phyloP scores from a whole-genome alignment of 2,113 vertebrate genomes.

The Catagonus wagneri region DNA sequence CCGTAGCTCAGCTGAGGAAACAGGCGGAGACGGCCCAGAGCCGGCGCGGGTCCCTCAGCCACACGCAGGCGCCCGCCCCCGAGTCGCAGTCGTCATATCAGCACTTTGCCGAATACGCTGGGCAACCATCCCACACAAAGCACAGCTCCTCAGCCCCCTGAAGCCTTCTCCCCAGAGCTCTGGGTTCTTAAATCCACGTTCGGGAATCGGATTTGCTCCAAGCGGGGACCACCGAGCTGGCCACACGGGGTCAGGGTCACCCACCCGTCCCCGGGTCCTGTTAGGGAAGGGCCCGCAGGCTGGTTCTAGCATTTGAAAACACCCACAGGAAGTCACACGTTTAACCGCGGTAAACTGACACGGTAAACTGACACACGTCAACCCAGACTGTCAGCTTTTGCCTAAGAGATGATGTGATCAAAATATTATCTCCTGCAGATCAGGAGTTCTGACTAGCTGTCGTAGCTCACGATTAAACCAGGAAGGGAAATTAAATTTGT shows the following conservation, averaged over 20 bases:
- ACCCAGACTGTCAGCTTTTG: background rate
- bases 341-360: accelerated
- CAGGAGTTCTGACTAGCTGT: too few relatives aligned
- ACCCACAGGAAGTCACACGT: accelerated
- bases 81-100: accelerated
- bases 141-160: too few relatives aligned
- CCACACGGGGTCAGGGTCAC: accelerated
- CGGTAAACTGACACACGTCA: accelerated
- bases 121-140: accelerated
- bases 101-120: accelerated
- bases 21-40: accelerated
- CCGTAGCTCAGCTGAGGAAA: accelerated
- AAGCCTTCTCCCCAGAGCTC: accelerated
- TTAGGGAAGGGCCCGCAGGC: background rate
- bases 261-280: accelerated
- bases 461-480: accelerated
- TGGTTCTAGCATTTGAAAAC: too few relatives aligned
- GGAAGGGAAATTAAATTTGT: too few relatives aligned
- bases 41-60: accelerated
- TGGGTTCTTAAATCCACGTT: accelerated
- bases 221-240: accelerated
- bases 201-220: accelerated
- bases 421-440: too few relatives aligned
- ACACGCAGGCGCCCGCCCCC: accelerated
- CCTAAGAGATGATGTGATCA: accelerated